Percentiles rank a stretch among this genome's conserved stretches.
Evolutionary conservation across 2,113 vertebrate species (phyloP).

Genomic region (Colossoma macropomum): DNA sequence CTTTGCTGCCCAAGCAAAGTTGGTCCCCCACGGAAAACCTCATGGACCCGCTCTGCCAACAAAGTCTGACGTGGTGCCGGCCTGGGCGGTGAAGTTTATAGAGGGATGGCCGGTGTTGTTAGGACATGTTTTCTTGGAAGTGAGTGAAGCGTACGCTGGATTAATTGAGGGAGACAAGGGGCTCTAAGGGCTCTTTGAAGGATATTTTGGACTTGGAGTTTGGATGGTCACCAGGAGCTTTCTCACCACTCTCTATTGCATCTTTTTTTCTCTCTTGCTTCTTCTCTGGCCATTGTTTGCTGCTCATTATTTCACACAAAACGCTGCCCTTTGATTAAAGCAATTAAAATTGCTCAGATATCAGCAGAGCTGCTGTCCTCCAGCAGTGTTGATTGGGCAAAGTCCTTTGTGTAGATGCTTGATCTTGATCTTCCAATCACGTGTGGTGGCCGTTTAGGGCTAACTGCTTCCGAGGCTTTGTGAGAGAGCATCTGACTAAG

Average conservation of each 20-base stretch:
- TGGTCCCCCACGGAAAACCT: neutral
- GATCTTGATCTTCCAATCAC: neutral
- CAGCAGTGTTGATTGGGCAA: neutral
- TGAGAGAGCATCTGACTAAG: conserved; percentile 10
- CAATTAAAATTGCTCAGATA: neutral
- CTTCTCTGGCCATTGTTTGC: neutral
- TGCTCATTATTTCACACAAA: conserved; percentile 2
- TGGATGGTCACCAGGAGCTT: conserved; percentile 8
- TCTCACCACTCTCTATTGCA: neutral
- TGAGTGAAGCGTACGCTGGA: conserved; percentile 15
- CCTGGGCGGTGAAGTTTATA: neutral
- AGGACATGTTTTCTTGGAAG: conserved; percentile 18
- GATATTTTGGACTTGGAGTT: neutral
- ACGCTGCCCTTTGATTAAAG: neutral
- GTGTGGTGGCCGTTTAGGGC: neutral
- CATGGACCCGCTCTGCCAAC: neutral
- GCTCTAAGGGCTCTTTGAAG: neutral
- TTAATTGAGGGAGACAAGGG: neutral
- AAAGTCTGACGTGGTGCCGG: neutral
- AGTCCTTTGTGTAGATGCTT: neutral
- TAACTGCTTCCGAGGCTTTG: neutral
- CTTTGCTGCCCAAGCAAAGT: neutral
- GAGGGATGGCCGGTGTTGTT: neutral
- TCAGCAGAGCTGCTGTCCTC: neutral
- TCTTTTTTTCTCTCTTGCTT: neutral